Conservation (phyloP, 2,113 vertebrate genomes). For the Notarius quadriscutis region DNA sequence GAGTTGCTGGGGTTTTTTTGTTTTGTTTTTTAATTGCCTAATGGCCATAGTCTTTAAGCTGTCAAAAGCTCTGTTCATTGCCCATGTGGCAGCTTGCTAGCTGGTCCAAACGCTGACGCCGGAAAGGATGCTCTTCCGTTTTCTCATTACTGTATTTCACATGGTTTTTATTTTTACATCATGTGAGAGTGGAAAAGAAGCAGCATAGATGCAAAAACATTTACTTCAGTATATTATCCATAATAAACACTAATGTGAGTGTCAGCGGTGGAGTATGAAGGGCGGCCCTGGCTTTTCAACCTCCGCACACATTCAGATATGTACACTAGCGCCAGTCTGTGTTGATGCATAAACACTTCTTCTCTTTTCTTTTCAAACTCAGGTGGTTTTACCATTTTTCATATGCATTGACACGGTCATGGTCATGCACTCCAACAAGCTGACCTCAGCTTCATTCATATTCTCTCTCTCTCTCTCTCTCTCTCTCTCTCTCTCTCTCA, state of each 20-base stretch:
- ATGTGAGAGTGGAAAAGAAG: constrained; percentile 9
- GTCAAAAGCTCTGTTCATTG: constrained; percentile 24
- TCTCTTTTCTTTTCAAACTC: constrained; percentile 52
- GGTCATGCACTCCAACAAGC: constrained; percentile 48
- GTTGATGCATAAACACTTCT: constrained; percentile 35
- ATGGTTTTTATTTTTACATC: constrained; percentile 18
- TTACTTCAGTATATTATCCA: constrained; percentile 26
- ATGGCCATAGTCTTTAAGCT: constrained; percentile 15
- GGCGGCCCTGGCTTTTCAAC: constrained; percentile 34
- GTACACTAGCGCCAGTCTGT: constrained; percentile 33
- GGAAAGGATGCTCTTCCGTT: constrained; percentile 39
- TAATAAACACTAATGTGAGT: constrained; percentile 41
- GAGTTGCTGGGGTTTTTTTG: background rate
- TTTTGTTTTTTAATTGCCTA: constrained; percentile 16
- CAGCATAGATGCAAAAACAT: constrained; percentile 8
- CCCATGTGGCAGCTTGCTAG: constrained; percentile 16
- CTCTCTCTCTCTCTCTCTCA: background rate
- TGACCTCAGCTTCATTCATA: constrained; percentile 45
- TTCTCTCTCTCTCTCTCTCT: background rate
- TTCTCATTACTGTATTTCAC: constrained; percentile 45
- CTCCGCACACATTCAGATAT: constrained; percentile 1
- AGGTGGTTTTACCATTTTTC: constrained; percentile 50
- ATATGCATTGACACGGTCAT: constrained; percentile 33
- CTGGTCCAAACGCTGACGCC: constrained; percentile 23
- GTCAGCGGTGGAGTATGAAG: constrained; percentile 12